Percentiles rank a stretch among this genome's conserved stretches.
These are phyloP conservation scores for Hepsetus odoe DNA, from an alignment of 2,113 vertebrate species.

Conservation along the genomic window DNA sequence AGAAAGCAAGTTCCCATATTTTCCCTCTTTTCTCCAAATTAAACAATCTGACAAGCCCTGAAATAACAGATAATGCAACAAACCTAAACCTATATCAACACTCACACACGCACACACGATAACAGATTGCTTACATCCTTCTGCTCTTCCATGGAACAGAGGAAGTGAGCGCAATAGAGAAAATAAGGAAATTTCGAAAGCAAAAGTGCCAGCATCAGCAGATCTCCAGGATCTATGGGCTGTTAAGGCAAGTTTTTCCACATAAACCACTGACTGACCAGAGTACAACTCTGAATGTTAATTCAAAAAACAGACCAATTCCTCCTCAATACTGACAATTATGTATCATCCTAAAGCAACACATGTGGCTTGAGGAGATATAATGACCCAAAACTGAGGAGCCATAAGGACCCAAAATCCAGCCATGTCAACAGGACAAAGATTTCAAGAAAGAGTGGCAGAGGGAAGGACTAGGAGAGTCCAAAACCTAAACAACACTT, in stretches of 20 bases:
- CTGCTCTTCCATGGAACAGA: slow-evolving; percentile 29
- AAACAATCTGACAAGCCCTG: too few species aligned
- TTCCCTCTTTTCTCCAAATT: too few species aligned
- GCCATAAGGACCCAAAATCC: slow-evolving; percentile 2
- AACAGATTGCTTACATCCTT: too few species aligned
- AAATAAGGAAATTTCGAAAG: slow-evolving; percentile 40
- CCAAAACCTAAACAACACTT: neutral
- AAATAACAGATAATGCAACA: too few species aligned
- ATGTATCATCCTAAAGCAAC: neutral
- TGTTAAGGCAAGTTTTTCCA: neutral
- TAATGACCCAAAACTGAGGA: neutral
- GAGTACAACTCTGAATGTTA: neutral
- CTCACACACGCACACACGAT: too few species aligned
- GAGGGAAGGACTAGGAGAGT: neutral
- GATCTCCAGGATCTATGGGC: neutral
- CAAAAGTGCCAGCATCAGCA: slow-evolving; percentile 36
- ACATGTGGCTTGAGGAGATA: neutral
- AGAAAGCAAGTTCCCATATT: too few species aligned
- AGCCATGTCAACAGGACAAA: slow-evolving; percentile 3
- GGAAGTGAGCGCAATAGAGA: slow-evolving; percentile 39
- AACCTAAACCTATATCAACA: too few species aligned
- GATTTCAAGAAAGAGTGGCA: neutral
- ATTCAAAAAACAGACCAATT: neutral
- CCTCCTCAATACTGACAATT: neutral
- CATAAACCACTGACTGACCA: slow-evolving; percentile 2